Evolutionary conservation across 2,797 vertebrate species (phyloP).

Genomic region (Channa striata): DNA sequence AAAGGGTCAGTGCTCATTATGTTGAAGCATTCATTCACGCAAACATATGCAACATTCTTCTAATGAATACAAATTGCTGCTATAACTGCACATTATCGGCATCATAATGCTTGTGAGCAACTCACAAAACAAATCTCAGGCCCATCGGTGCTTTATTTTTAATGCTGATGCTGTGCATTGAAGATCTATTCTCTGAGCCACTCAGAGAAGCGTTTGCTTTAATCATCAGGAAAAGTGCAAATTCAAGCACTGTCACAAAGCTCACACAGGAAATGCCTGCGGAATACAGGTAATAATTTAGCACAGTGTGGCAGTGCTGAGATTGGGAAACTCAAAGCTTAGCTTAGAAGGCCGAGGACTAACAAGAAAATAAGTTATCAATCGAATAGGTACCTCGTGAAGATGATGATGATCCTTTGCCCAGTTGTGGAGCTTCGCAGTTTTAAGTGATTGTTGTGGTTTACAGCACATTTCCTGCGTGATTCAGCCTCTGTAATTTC

Average conservation of each 20-base stretch:
- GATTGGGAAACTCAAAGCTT: background rate
- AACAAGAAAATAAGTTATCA: too few species aligned
- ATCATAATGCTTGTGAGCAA: constrained; percentile 10
- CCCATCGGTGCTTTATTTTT: background rate
- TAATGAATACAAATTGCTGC: constrained; percentile 30
- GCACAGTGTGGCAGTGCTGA: background rate
- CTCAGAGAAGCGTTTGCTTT: constrained; percentile 11
- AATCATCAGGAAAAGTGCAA: constrained; percentile 4
- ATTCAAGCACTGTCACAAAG: constrained; percentile 10
- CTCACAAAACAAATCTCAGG: constrained; percentile 2
- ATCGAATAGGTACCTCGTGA: too few species aligned
- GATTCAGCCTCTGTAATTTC: background rate
- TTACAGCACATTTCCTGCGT: background rate
- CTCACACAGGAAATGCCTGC: constrained; percentile 5
- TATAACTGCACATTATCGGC: background rate
- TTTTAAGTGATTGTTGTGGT: background rate
- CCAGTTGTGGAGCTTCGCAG: background rate
- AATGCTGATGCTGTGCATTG: constrained; percentile 8
- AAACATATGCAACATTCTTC: background rate
- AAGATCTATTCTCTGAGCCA: background rate
- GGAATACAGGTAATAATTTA: constrained; percentile 5
- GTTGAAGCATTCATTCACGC: background rate
- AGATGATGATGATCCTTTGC: too few species aligned
- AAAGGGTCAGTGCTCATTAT: background rate
- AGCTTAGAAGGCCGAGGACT: background rate